A percentile compares a stretch with the other conserved stretches of the same genome.
These are phyloP conservation scores for Xiphydria camelus DNA, from an alignment of 2,888 invertebrate genomes.

Conservation along the genomic window DNA sequence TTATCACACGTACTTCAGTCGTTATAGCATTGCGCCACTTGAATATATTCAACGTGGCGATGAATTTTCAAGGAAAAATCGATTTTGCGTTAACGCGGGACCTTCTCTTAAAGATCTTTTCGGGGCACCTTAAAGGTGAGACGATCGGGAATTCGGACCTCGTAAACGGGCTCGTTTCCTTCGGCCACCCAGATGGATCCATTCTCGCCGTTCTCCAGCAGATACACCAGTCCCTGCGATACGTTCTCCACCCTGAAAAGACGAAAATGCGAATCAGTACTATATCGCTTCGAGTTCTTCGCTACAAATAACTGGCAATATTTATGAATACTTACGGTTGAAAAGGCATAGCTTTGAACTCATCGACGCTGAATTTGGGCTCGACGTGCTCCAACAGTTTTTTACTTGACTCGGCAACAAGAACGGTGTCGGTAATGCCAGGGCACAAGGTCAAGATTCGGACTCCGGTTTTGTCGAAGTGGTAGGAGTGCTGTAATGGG, in stretches of 20 bases:
- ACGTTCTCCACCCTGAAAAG: slow-evolving; percentile 39
- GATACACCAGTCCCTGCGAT: slow-evolving; percentile 44
- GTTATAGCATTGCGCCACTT: too few species aligned
- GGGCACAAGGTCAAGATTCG: slow-evolving; percentile 54
- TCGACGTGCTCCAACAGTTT: slow-evolving; percentile 33
- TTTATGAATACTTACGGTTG: slow-evolving; percentile 23
- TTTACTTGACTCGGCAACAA: slow-evolving; percentile 40
- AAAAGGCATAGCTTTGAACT: slow-evolving; percentile 13
- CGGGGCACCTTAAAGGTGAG: slow-evolving; percentile 3
- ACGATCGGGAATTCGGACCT: slow-evolving; percentile 11
- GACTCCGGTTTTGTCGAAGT: slow-evolving; percentile 47
- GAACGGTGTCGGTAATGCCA: slow-evolving; percentile 50
- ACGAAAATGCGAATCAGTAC: too few species aligned
- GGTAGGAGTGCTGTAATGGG: slow-evolving; percentile 36
- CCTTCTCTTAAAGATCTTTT: background rate
- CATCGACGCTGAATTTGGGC: slow-evolving; percentile 13
- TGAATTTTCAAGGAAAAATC: too few species aligned
- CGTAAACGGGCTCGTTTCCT: slow-evolving; percentile 28
- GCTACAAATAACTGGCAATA: background rate
- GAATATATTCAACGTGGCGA: too few species aligned
- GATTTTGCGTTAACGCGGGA: too few species aligned
- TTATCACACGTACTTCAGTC: too few species aligned
- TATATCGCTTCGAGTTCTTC: slow-evolving; percentile 4
- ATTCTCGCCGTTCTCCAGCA: slow-evolving; percentile 42
- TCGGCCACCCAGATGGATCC: slow-evolving; percentile 54